Percentiles rank a stretch among this genome's conserved stretches.
Evolutionary conservation across 1,140 invertebrate species (phyloP).

Genomic region (Drosophila lacteicornis): DNA sequence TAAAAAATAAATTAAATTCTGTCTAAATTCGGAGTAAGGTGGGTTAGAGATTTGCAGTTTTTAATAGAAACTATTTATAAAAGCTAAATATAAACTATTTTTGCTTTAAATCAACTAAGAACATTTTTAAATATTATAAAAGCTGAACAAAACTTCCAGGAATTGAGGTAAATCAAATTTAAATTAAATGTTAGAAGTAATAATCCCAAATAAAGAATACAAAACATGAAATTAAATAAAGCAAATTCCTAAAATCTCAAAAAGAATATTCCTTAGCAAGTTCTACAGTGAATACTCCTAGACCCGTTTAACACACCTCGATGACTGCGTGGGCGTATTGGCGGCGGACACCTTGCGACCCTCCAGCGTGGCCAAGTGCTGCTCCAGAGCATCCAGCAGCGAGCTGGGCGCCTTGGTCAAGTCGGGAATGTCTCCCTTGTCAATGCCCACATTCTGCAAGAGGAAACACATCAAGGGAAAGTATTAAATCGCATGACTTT

Average conservation of each 20-base stretch:
- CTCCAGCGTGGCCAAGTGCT: conserved; percentile 96
- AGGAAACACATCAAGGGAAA: neutral
- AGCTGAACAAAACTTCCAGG: neutral
- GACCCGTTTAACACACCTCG: conserved; percentile 87
- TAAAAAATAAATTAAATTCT: too few relatives aligned
- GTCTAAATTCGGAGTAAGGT: too few relatives aligned
- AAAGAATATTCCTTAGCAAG: neutral
- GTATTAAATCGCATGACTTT: neutral
- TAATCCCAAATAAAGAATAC: neutral
- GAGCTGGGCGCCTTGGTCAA: conserved; percentile 99
- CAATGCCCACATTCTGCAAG: conserved; percentile 96
- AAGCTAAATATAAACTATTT: too few relatives aligned
- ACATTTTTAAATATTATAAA: neutral
- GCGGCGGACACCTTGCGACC: conserved; percentile 95
- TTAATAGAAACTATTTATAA: too few relatives aligned
- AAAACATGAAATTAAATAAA: neutral
- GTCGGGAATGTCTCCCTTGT: conserved; percentile 99
- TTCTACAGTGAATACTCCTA: neutral
- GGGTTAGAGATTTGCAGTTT: too few relatives aligned
- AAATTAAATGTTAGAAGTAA: neutral
- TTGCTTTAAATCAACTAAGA: too few relatives aligned
- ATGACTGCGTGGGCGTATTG: conserved; percentile 93
- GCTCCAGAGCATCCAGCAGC: conserved; percentile 98
- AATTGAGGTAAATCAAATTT: neutral
- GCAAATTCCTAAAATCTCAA: neutral